Evolutionary conservation across 2,888 invertebrate genomes (phyloP).

Genomic region (Lepidochrysops patricia): DNA sequence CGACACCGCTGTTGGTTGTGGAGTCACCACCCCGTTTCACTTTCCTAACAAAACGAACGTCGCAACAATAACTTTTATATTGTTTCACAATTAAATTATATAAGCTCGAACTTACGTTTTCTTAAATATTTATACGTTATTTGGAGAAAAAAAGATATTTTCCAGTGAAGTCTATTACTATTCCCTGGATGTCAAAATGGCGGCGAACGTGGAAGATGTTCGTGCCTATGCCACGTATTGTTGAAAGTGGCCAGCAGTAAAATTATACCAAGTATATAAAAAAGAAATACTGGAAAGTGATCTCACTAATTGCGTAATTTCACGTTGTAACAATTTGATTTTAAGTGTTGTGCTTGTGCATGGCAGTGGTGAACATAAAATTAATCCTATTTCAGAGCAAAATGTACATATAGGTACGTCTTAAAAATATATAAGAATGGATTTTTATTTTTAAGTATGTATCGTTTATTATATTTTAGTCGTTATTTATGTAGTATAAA

Average conservation of each 20-base stretch:
- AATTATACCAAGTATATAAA: slow-evolving; percentile 23
- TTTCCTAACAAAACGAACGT: neutral
- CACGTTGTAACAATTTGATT: too few relatives aligned
- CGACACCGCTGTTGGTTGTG: slow-evolving; percentile 71
- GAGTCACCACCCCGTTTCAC: slow-evolving; percentile 66
- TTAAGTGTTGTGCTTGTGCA: too few relatives aligned
- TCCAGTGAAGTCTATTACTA: slow-evolving; percentile 79
- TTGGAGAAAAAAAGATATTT: slow-evolving; percentile 79
- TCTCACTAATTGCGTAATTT: too few relatives aligned
- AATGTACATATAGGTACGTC: too few relatives aligned
- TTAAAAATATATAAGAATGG: too few relatives aligned
- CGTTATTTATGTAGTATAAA: too few relatives aligned
- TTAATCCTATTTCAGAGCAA: too few relatives aligned
- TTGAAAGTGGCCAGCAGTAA: slow-evolving; percentile 64
- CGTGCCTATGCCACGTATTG: slow-evolving; percentile 88
- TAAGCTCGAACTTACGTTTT: slow-evolving; percentile 58
- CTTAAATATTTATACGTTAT: slow-evolving; percentile 70
- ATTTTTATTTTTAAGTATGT: too few relatives aligned
- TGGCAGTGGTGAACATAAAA: too few relatives aligned
- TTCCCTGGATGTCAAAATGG: slow-evolving; percentile 87
- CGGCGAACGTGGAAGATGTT: slow-evolving; percentile 85
- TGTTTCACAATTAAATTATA: neutral
- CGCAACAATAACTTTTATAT: neutral
- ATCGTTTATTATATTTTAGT: too few relatives aligned
- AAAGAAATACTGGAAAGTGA: slow-evolving; percentile 22